Evolutionary conservation across 2,113 vertebrate genomes (phyloP).

Genomic region (Pseudopipra pipra): DNA sequence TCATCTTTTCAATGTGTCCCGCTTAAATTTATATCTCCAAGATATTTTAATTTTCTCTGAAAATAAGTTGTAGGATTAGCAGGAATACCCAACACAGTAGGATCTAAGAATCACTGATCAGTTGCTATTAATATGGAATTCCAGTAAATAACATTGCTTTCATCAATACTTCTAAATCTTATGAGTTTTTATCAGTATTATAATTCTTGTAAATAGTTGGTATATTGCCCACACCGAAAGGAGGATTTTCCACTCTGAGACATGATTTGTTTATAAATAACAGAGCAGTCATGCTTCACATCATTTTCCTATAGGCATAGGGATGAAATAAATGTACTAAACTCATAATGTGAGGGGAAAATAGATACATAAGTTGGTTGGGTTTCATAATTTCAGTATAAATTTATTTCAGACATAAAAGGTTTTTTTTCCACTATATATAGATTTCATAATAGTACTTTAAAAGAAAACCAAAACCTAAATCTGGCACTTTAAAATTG

Average conservation of each 20-base stretch:
- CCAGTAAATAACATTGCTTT: not conserved
- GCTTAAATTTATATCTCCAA: not conserved
- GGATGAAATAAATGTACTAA: not conserved
- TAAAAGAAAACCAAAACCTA: not conserved
- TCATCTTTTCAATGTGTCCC: not conserved
- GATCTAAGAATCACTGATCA: not conserved
- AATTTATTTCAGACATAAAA: not conserved
- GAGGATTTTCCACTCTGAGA: not conserved
- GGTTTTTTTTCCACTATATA: not conserved
- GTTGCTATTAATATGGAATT: not conserved
- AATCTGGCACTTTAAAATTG: not conserved
- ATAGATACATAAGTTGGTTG: not conserved
- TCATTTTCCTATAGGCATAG: not conserved
- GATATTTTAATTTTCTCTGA: not conserved
- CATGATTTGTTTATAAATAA: not conserved
- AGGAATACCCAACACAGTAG: not conserved
- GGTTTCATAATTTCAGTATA: not conserved
- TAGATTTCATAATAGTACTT: not conserved
- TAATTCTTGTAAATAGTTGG: not conserved
- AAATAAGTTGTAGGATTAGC: not conserved
- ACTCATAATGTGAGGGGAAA: not conserved
- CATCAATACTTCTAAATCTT: not conserved
- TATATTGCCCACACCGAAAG: not conserved
- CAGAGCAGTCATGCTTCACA: not conserved
- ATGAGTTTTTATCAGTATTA: not conserved